Percentiles rank a stretch among this genome's conserved stretches.
These are phyloP conservation scores for Amazona vittata DNA, from an alignment of 2,113 vertebrate species.

Conservation along the genomic window DNA sequence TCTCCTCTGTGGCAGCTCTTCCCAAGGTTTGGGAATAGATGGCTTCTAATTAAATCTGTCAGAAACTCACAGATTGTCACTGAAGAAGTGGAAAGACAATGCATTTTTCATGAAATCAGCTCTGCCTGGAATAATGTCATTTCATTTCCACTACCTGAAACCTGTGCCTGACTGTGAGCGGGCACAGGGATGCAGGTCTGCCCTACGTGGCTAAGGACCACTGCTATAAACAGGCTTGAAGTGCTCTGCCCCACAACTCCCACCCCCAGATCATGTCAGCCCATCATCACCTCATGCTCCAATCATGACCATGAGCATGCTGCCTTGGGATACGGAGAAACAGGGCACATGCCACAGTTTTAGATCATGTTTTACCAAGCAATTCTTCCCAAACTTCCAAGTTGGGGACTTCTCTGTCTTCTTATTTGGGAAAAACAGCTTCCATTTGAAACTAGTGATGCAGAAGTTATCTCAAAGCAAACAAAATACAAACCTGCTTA, in stretches of 20 bases:
- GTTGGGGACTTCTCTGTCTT: neutral
- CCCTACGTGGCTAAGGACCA: neutral
- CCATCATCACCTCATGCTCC: neutral
- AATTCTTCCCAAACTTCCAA: neutral
- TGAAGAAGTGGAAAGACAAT: neutral
- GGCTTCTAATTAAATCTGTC: slow-evolving; percentile 16
- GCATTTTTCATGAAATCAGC: slow-evolving; percentile 36
- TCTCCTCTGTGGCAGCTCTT: neutral
- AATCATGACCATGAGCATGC: neutral
- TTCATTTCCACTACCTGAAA: neutral
- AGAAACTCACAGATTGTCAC: slow-evolving; percentile 22
- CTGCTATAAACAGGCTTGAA: neutral
- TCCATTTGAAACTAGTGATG: neutral
- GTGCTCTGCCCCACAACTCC: accelerated
- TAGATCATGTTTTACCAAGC: neutral
- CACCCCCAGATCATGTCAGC: neutral
- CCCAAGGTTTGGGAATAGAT: neutral
- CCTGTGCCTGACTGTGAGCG: neutral
- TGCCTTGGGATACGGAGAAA: neutral
- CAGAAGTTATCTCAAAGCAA: neutral
- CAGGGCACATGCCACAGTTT: neutral
- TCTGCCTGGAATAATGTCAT: neutral
- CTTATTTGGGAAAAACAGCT: neutral
- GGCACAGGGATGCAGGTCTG: neutral
- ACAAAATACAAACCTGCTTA: neutral